Percentiles rank a stretch among this genome's conserved stretches.
phyloP scores from a whole-genome alignment of 2,888 invertebrate species.

The Acronicta leporina region DNA sequence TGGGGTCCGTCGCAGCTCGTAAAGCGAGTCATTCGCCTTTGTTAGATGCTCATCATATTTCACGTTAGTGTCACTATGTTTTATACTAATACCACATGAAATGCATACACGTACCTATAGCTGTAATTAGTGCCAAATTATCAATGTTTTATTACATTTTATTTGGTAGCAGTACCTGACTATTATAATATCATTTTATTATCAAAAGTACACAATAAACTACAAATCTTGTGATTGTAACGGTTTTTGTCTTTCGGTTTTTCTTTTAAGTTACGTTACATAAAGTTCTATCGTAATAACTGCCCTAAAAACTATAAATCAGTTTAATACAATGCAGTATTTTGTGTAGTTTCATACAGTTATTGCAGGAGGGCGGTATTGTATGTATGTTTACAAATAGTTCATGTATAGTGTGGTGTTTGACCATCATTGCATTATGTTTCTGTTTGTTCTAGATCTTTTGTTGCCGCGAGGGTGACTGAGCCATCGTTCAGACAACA shows the following conservation, averaged over 20 bases:
- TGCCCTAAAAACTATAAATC: constrained; percentile 77
- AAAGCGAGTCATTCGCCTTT: constrained; percentile 81
- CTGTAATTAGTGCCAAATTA: constrained; percentile 27
- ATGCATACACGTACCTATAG: constrained; percentile 16
- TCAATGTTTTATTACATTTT: constrained; percentile 20
- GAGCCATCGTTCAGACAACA: constrained; percentile 77
- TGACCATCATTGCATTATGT: constrained; percentile 83
- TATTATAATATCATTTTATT: constrained; percentile 13
- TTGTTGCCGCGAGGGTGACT: constrained; percentile 78
- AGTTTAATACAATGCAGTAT: constrained; percentile 73
- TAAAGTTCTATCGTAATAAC: constrained; percentile 35
- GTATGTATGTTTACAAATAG: constrained; percentile 83
- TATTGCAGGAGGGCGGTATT: constrained; percentile 75
- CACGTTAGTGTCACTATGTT: constrained; percentile 70
- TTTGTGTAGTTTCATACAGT: constrained; percentile 79
- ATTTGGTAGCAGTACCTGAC: constrained; percentile 10
- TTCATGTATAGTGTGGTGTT: constrained; percentile 74
- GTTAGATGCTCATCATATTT: constrained; percentile 75
- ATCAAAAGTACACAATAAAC: background rate
- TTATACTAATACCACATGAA: constrained; percentile 69
- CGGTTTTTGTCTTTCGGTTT: constrained; percentile 50
- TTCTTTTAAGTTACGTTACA: constrained; percentile 30
- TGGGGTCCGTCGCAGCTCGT: constrained; percentile 67
- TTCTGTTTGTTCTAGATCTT: constrained; percentile 85
- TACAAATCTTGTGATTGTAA: constrained; percentile 34